Base-by-base conservation (phyloP, 1,140 invertebrate species). In the Megalonaias nervosa region DNA sequence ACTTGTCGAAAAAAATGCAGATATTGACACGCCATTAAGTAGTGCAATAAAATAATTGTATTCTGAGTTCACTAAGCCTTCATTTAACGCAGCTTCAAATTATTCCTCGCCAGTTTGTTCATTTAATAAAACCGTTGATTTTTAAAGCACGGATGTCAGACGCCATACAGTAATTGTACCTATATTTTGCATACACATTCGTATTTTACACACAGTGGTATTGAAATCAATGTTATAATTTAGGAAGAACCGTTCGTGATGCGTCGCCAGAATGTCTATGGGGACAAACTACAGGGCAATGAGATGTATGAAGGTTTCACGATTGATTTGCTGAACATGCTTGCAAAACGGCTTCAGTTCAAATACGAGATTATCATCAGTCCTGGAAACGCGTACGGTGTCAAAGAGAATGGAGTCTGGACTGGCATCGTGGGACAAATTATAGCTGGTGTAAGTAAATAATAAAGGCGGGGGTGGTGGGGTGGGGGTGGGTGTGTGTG, bases 361-460 rank as follows among this genome's bases (percentile, higher is more conserved):
- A 95, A 97, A 84, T 98, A 97, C 89, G 95, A 96, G 82, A 95
- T 98, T 71, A 93, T 93, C 23, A 21, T 95, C 65, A 94, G 94
- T 0, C 93, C 94, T 1, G 95, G 97, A 83, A 93, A 93, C 2
- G 93, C 94, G 68, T 98, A 95, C 85, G 97, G 97, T 0, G 94
- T 94, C 64, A 95, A 97, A 94, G 96, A 96, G 0, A 94, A 93
- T 61, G 95, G 97, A 94, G 11, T 6, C 38, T 98, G 97, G 97
- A 95, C 96, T 88, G 97, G 97, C 1, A 94, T 98, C 92, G 95
- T 98, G 1, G 94, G 94, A 82, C 96, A 98, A 86, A 89, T 98
- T 2, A 94, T 96, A 48, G 94, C 96, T 56, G 97, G 97, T 91
- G 93, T 94, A 85, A 82, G 83, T 72, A 31, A 2, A 31, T 31